Base-by-base conservation (phyloP, 2,888 invertebrate species). In the Nemotelus pantherinus region DNA sequence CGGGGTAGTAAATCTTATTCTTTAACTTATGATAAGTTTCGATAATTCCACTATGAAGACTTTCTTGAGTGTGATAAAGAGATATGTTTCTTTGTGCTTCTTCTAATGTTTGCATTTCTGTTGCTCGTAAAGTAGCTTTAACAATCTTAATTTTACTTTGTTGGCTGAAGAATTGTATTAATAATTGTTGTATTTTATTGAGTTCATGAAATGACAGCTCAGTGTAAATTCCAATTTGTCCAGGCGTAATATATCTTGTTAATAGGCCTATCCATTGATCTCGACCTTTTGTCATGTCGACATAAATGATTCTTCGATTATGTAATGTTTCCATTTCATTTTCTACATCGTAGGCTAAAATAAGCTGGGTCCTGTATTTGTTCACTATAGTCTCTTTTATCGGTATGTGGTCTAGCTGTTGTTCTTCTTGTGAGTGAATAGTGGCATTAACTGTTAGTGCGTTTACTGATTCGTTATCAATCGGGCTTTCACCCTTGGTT, bases 291-390 rank as follows among this genome's bases (percentile, higher is more conserved):
- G 64, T 53, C 63, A 74, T 76, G 6, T 74, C 77, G 3, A 78
- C 47, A 7, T 72, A 72, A 58, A 60, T 55, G 43, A 78, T 76
- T 76, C 71, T 60, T 2, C 78, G 44, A 44, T 64, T 60, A 41
- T 78, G 68, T 6, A 78, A 47, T 10, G 9, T 47, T 72, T 72
- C 72, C 3, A 58, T 45, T 58, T 72, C 72, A 1, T 44, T 58
- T 45, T 72, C 71, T 55, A 39, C 55, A 76, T 77, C 50, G 48
- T 80, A 67, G 2, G 64, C 53, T 41, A 79, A n/a, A 10, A 77
- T 80, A 1, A 80, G 9, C 79, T 80, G 77, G 2, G 77, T 77
- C 57, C 76, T 79, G 44, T 77, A 79, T 48, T 74, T 79, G 25
- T 79, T 80, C 1, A 77, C 76, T 9, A 70, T 55, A 2, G 70